Evolutionary conservation across 2,888 invertebrate genomes (phyloP).

Genomic region (Germaria angustata): DNA sequence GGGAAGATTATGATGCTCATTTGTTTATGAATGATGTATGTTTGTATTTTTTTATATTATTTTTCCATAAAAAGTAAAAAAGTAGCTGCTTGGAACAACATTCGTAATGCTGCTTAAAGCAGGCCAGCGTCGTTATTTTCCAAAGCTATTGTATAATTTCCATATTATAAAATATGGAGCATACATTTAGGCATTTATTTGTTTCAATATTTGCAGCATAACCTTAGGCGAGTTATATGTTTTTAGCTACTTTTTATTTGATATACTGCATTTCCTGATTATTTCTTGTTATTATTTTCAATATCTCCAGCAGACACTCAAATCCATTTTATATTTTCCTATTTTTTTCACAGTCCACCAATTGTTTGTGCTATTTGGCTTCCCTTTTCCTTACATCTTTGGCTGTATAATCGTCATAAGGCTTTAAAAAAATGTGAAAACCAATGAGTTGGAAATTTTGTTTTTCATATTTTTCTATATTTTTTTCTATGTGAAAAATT

Average conservation of each 20-base stretch:
- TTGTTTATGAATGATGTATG: conserved; percentile 46
- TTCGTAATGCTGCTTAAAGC: conserved; percentile 40
- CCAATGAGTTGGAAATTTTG: conserved; percentile 80
- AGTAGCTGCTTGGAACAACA: conserved; percentile 33
- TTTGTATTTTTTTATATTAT: conserved; percentile 19
- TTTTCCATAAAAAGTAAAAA: conserved; percentile 5
- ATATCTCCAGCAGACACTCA: conserved; percentile 55
- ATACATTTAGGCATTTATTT: conserved; percentile 63
- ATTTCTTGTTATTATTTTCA: conserved; percentile 20
- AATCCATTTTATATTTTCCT: conserved; percentile 6
- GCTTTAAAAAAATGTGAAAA: conserved; percentile 75
- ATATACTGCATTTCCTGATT: conserved; percentile 4
- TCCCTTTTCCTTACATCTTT: neutral
- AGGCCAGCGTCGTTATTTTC: conserved; percentile 41
- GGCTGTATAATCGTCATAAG: conserved; percentile 62
- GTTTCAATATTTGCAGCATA: conserved; percentile 64
- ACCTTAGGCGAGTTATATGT: conserved; percentile 53
- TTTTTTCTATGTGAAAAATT: conserved; percentile 3
- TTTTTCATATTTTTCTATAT: neutral
- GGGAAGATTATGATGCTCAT: conserved; percentile 58
- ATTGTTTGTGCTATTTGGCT: neutral
- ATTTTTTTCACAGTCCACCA: conserved; percentile 19
- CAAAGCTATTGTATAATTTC: conserved; percentile 31
- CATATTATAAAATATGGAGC: conserved; percentile 39
- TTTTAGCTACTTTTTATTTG: neutral